Conservation (phyloP, 2,888 invertebrate genomes). For the Penaeus monodon region DNA sequence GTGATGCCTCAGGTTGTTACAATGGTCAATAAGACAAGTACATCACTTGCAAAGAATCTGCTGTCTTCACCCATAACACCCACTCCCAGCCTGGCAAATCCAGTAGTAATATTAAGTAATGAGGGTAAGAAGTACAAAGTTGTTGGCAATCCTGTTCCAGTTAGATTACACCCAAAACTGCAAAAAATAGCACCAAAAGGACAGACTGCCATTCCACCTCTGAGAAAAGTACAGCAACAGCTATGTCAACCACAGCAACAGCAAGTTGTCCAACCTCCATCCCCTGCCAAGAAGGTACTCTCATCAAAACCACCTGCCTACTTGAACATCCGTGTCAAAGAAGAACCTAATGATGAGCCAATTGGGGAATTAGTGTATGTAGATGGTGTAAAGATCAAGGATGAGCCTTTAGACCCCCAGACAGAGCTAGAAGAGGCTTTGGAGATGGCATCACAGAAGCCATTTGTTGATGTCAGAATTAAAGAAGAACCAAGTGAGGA, state of each 20-base stretch:
- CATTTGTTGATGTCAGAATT: too few relatives aligned
- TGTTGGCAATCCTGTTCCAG: conserved; percentile 53
- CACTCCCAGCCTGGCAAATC: neutral
- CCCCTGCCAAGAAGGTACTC: neutral
- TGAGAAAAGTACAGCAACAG: neutral
- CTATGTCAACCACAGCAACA: too few relatives aligned
- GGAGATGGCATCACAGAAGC: too few relatives aligned
- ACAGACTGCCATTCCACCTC: neutral
- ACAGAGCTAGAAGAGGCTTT: too few relatives aligned
- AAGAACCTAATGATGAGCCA: conserved; percentile 41
- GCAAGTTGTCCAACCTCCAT: neutral
- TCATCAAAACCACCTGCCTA: conserved; percentile 48
- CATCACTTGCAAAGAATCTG: too few relatives aligned
- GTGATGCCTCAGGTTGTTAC: too few relatives aligned
- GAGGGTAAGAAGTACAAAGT: conserved; percentile 45
- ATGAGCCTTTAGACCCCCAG: too few relatives aligned
- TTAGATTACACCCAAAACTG: conserved; percentile 22
- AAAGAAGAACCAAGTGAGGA: neutral
- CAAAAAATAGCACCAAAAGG: conserved; percentile 27
- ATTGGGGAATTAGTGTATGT: too few relatives aligned
- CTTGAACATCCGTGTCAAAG: conserved; percentile 46
- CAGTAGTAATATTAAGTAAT: conserved; percentile 27
- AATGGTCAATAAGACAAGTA: too few relatives aligned
- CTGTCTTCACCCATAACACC: too few relatives aligned
- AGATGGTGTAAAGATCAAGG: too few relatives aligned